phyloP scores from a whole-genome alignment of 1,140 invertebrate species.

The Philotrypesis tridentata region DNA sequence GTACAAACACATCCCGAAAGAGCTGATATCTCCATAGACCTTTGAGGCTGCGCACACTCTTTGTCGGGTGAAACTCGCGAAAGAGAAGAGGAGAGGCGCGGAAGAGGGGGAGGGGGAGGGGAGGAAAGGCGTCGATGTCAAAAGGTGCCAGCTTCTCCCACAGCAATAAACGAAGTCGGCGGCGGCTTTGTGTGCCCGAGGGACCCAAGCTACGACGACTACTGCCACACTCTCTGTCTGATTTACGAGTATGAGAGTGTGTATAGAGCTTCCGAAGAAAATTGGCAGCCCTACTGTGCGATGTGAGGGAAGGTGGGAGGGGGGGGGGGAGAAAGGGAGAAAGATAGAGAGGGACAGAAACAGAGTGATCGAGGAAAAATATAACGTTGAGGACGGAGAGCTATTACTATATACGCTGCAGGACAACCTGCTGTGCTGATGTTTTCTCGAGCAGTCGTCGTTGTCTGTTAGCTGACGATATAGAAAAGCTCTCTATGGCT shows the following conservation, averaged over 20 bases:
- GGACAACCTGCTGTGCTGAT: background rate
- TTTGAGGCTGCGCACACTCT: background rate
- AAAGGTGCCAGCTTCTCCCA: conserved; percentile 4
- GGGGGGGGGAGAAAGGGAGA: background rate
- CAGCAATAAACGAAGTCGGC: background rate
- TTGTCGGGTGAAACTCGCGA: background rate
- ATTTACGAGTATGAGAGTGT: background rate
- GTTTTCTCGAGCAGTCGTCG: background rate
- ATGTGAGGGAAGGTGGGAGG: too few relatives aligned
- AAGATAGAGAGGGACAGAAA: too few relatives aligned
- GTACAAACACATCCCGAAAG: background rate
- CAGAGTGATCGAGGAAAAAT: background rate
- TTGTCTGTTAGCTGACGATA: background rate
- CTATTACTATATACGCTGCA: background rate
- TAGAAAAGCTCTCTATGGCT: background rate
- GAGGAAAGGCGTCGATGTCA: background rate
- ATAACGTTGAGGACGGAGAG: background rate
- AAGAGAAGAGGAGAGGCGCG: too few relatives aligned
- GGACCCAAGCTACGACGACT: background rate
- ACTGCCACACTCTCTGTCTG: background rate
- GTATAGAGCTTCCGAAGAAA: background rate
- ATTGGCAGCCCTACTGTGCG: background rate
- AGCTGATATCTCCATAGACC: background rate
- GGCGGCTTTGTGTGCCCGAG: background rate
- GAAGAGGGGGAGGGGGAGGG: too few relatives aligned